Percentiles rank a stretch among this genome's conserved stretches.
Evolutionary conservation across 2,797 vertebrate genomes (phyloP).

Genomic region (Chelonia mydas): DNA sequence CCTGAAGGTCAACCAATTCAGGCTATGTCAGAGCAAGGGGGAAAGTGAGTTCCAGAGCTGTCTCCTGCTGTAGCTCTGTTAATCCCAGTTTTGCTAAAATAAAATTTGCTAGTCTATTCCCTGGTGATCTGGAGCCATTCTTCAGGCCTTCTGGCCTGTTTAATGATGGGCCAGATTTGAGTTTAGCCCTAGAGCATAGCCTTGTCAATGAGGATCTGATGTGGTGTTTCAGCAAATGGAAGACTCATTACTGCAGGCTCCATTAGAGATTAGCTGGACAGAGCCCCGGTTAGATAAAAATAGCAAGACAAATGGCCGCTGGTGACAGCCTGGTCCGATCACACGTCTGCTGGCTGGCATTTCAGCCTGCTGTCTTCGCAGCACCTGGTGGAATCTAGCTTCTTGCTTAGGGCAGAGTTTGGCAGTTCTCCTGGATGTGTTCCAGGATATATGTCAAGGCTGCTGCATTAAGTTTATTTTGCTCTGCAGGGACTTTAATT

Average conservation of each 20-base stretch:
- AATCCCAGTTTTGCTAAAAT: neutral
- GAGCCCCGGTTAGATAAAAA: constrained; percentile 50
- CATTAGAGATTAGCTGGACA: constrained; percentile 46
- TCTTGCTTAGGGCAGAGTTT: neutral
- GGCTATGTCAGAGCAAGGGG: neutral
- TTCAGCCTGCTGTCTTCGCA: neutral
- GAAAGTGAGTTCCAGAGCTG: neutral
- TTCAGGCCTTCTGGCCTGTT: neutral
- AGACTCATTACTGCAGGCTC: constrained; percentile 22
- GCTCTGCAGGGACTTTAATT: constrained; percentile 1
- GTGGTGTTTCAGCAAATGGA: constrained; percentile 42
- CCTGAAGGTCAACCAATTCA: neutral
- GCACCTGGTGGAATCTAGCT: constrained; percentile 51
- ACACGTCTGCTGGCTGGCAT: neutral
- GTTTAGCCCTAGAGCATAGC: neutral
- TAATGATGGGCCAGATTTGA: neutral
- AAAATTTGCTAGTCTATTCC: neutral
- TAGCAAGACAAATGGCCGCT: neutral
- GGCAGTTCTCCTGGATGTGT: constrained; percentile 50
- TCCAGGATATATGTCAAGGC: constrained; percentile 43
- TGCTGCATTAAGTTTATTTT: neutral
- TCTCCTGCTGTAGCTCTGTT: neutral
- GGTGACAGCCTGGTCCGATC: constrained; percentile 20
- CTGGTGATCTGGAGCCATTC: neutral
- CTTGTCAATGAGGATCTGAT: neutral